phyloP scores from a whole-genome alignment of 2,113 vertebrate genomes.

The Myanophis thanlyinensis region DNA sequence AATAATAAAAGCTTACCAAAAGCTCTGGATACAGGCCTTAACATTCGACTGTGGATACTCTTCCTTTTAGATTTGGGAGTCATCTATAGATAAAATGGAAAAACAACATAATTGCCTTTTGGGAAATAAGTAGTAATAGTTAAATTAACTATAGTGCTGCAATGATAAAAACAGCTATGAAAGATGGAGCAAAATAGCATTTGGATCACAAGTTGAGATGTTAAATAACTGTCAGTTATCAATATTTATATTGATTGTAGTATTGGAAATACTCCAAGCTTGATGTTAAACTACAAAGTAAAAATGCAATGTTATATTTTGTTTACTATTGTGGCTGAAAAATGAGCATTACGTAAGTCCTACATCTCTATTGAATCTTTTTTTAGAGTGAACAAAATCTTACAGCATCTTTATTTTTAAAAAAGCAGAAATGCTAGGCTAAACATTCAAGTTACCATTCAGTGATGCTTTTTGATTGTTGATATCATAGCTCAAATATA shows the following conservation, averaged over 20 bases:
- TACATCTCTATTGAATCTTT: neutral
- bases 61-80: slow-evolving; percentile 98
- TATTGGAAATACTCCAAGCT: slow-evolving; percentile 4
- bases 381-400: neutral
- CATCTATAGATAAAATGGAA: slow-evolving; percentile 78
- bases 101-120: neutral
- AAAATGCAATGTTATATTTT: neutral
- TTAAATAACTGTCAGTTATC: slow-evolving; percentile 20
- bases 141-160: neutral
- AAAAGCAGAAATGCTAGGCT: neutral
- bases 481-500: neutral
- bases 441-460: neutral
- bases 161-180: slow-evolving; percentile 5
- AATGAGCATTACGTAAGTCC: neutral
- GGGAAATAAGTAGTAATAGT: neutral
- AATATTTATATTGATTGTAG: neutral
- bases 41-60: slow-evolving; percentile 97
- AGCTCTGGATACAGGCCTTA: slow-evolving; percentile 92
- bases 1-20: slow-evolving; percentile 91
- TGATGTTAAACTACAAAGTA: slow-evolving; percentile 12
- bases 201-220: neutral
- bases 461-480: neutral
- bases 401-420: neutral
- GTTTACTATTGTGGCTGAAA: neutral
- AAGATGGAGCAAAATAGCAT: slow-evolving; percentile 12